Base-by-base conservation (phyloP, 2,888 invertebrate genomes). In the Strigamia maritima region DNA sequence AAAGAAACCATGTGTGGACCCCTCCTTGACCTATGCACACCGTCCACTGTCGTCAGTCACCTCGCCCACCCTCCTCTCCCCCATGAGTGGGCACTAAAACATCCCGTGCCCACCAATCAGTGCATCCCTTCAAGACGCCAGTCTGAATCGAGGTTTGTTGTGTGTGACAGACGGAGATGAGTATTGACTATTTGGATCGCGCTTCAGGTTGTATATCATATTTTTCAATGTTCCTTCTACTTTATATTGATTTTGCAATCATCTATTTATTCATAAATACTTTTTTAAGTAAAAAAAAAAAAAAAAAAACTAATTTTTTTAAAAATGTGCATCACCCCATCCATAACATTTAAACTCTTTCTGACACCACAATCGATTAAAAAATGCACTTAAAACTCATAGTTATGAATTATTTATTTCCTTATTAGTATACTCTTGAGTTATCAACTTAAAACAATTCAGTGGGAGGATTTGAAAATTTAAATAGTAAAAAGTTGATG, bases 11-110 rank as follows among this genome's bases (percentile, higher is more conserved):
- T 70, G 26, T 26, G 70, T 70, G 28, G 70, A 70, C 70, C 70
- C 70, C 70, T 26, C 28, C 70, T 70, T 70, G 70, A 70, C 70
- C 70, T 70, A 26, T 70, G 28, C 70, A 28, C 70, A 70, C 70
- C 70, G 70, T 70, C 70, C 70, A 70, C 70, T 70, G 70, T 70
- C 70, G 70, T 70, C 70, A 70, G 70, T 70, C 70, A 70, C 70
- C 70, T 70, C 28, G 70, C 12, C 70, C 26, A 28, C 70, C 70
- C 70, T 54, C 70, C 70, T 70, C 70, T 28, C 12, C 70, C 70
- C 70, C 70, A 70, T 70, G 70, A 70, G 70, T 70, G 70, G 70
- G 70, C 70, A 70, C 70, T 28, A 70, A 70, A 70, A 70, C 70
- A 70, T 70, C 70, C 70, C 70, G 26, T 70, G 16, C 70, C 70